Base-by-base conservation (phyloP, 2,797 vertebrate genomes). In the Poecilia velifera region DNA sequence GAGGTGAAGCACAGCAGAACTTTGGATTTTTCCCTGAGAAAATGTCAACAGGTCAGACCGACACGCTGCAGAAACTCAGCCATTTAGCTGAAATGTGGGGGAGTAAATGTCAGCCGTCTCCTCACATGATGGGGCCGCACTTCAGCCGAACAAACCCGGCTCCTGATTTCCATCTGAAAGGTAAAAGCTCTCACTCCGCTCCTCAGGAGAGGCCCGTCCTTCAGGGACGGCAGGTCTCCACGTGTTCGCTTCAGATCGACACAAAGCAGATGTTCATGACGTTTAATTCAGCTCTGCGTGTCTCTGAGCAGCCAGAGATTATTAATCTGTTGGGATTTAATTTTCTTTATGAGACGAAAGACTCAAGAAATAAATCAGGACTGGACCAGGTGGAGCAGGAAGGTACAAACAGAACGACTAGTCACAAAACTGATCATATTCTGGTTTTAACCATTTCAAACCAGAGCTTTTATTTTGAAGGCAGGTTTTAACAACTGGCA, bases 91-190 rank as follows among this genome's bases (percentile, higher is more conserved):
- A 28, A 73, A 46, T 1, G 7, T 39, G 49, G 18, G 76, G 0
- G 36, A 41, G 62, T 70, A 49, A 78, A 82, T 74, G 72, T 74
- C 81, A 77, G 22, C 57, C 16, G 20, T 39, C 34, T 31, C 51
- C 51, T 73, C 41, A 34, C 53, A 59, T 57, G 47, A 82, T 39
- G 71, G 73, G 3, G 22, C 25, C 28, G 3, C 28, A 31, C 59
- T 20, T 57, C 75, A 39, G 39, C 47, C 31, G 34, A 59, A 53
- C 57, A 46, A 45, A 8, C 25, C 47, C 53, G 45, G 34, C 36
- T 62, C 14, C 28, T 3, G 28, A 62, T 16, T 34, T 34, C 57
- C 28, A 18, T 34, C 31, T 34, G 59, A 13, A 12, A 76, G 25
- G 39, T 20, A 31, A n/a, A 28, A 51, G 22, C 25, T 74, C 12